A percentile compares a stretch with the other conserved stretches of the same genome.
Evolutionary conservation across 2,797 vertebrate species (phyloP).

Genomic region (Tiaroga cobitis): DNA sequence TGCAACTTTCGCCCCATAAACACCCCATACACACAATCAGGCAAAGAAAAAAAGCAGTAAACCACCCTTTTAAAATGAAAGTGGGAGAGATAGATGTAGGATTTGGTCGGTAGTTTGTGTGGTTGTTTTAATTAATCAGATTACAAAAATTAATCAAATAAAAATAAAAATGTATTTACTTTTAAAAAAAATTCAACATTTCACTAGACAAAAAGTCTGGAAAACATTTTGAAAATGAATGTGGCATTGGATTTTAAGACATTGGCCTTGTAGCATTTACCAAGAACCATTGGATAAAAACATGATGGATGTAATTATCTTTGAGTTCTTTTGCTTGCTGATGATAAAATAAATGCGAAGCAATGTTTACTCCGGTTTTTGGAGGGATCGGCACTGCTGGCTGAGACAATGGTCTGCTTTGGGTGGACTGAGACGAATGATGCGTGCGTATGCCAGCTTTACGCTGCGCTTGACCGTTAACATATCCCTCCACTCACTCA

Average conservation of each 20-base stretch:
- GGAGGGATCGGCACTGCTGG: constrained; percentile 12
- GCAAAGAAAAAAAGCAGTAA: too few relatives aligned
- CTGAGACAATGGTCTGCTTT: constrained; percentile 3
- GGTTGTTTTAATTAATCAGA: neutral
- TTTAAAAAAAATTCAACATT: too few relatives aligned
- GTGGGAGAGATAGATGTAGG: neutral
- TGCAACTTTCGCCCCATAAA: too few relatives aligned
- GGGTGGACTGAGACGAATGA: constrained; percentile 24
- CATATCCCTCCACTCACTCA: constrained; percentile 62
- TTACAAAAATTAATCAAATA: neutral
- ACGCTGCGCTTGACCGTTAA: constrained; percentile 70
- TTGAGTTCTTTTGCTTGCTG: neutral
- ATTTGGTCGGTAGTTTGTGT: neutral
- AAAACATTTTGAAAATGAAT: neutral
- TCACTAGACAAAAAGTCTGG: neutral
- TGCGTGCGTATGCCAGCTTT: constrained; percentile 71
- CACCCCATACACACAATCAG: too few relatives aligned
- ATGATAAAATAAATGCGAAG: constrained; percentile 1
- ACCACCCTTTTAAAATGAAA: neutral
- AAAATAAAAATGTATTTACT: neutral
- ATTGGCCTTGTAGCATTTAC: neutral
- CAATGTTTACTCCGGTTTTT: constrained; percentile 1
- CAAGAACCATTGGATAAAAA: neutral
- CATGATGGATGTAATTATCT: neutral
- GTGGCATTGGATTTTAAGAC: neutral